A percentile compares a stretch with the other conserved stretches of the same genome.
phyloP scores from a whole-genome alignment of 1,140 invertebrate genomes.

The Aphelenchoides besseyi region DNA sequence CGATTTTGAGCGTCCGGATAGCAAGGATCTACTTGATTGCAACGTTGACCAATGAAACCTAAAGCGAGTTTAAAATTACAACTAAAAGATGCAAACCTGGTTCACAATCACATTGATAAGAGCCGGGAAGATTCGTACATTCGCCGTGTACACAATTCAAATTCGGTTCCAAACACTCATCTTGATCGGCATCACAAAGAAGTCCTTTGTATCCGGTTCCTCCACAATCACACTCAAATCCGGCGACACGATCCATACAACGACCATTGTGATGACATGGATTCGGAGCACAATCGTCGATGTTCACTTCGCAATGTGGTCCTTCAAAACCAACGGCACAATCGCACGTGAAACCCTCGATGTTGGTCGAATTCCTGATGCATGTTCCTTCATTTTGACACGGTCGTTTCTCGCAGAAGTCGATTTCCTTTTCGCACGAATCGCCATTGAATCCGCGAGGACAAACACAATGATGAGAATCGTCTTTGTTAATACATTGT shows the following conservation, averaged over 20 bases:
- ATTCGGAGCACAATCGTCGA: constrained; percentile 45
- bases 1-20: constrained; percentile 38
- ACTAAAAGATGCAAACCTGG: constrained; percentile 11
- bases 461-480: constrained; percentile 35
- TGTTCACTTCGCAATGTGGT: constrained; percentile 29
- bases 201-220: constrained; percentile 54
- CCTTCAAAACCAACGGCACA: constrained; percentile 50
- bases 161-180: constrained; percentile 48
- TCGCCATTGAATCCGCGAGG: constrained; percentile 30
- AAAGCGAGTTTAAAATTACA: background rate
- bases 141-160: constrained; percentile 47
- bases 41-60: constrained; percentile 53
- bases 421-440: constrained; percentile 36
- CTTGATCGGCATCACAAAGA: constrained; percentile 51
- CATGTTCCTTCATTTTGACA: constrained; percentile 48
- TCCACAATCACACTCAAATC: constrained; percentile 55
- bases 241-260: constrained; percentile 55
- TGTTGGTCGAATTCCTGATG: constrained; percentile 36
- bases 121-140: constrained; percentile 51
- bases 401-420: constrained; percentile 25
- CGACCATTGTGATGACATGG: constrained; percentile 47
- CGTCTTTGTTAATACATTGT: constrained; percentile 30
- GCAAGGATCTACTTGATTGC: constrained; percentile 53
- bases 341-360: constrained; percentile 38
- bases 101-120: constrained; percentile 43